Base-by-base conservation (phyloP, 2,113 vertebrate genomes). In the Spilogale gracilis region DNA sequence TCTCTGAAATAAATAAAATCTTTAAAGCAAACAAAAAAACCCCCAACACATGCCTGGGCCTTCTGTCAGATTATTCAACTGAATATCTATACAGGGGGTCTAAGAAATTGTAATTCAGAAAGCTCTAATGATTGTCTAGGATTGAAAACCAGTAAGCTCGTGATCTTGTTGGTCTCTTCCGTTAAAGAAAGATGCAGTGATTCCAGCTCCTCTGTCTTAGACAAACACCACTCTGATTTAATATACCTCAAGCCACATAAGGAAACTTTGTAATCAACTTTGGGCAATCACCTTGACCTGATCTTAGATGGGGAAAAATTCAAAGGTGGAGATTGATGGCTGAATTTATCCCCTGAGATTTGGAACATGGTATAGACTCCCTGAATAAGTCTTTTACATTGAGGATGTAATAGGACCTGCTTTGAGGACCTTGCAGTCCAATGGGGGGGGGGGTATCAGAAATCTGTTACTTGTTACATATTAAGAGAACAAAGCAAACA, bases 191-290 rank as follows among this genome's bases (percentile, higher is more conserved):
- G 38, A 71, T 58, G 14, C 32, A 63, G 2, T 84, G 45, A 89
- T 85, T 79, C 58, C 38, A 65, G 38, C 84, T 83, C 11, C 56
- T 14, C 27, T 56, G 23, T 85, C 63, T 84, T 83, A 73, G n/a
- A 38, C 45, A 92, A 10, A 58, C 82, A 81, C 13, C 32, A 76
- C 25, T 84, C n/a, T 80, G 25, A 65, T 43, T 56, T 54, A 32
- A 21, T 84, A 23, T 7, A 71, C 71, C 88, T 71, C 2, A 43
- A 90, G 48, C 52, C 76, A 17, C 0, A 14, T 32, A 80, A 89
- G 83, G 73, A 76, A 76, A 95, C 81, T 88, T 76, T 73, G 63
- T 90, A 71, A 84, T 95, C 52, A 74, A 43, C 56, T 96, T 91
- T 52, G 63, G 54, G 32, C 73, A 32, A 95, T 50, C 82, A 91